These are phyloP conservation scores for Drosophila micromelanica DNA, from an alignment of 1,140 invertebrate genomes.

Conservation along the genomic window DNA sequence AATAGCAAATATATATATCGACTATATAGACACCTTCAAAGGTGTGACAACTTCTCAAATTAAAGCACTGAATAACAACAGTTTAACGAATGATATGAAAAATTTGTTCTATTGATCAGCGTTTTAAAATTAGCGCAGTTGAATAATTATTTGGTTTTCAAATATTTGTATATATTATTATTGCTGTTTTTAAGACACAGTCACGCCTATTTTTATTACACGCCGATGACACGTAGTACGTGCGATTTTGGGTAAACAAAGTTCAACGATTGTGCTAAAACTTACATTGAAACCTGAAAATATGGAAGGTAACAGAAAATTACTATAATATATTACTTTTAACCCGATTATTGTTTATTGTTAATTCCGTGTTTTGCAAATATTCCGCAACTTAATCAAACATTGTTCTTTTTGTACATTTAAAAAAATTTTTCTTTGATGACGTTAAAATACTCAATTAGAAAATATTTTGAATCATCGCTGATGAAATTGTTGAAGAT, in stretches of 20 bases:
- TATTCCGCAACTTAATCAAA: too few species aligned
- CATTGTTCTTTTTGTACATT: too few species aligned
- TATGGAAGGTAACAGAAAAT: neutral
- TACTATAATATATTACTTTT: neutral
- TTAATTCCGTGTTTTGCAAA: too few species aligned
- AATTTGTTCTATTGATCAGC: slow-evolving; percentile 39
- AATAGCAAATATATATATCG: slow-evolving; percentile 12
- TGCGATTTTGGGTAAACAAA: slow-evolving; percentile 26
- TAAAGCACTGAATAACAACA: slow-evolving; percentile 5
- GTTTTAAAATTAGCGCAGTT: slow-evolving; percentile 57
- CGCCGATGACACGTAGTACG: slow-evolving; percentile 23
- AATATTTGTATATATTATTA: slow-evolving; percentile 29
- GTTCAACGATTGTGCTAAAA: neutral
- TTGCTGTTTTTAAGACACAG: slow-evolving; percentile 17
- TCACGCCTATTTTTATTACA: slow-evolving; percentile 45
- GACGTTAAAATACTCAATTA: too few species aligned
- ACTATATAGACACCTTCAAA: slow-evolving; percentile 1
- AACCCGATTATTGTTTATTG: too few species aligned
- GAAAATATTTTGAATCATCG: neutral
- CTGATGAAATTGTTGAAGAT: neutral
- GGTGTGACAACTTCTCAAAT: slow-evolving; percentile 35
- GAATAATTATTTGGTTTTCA: slow-evolving; percentile 46
- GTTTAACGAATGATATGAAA: neutral
- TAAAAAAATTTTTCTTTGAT: too few species aligned
- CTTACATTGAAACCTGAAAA: neutral